Base-by-base conservation (phyloP, 2,888 invertebrate genomes). In the Atherix ibis region DNA sequence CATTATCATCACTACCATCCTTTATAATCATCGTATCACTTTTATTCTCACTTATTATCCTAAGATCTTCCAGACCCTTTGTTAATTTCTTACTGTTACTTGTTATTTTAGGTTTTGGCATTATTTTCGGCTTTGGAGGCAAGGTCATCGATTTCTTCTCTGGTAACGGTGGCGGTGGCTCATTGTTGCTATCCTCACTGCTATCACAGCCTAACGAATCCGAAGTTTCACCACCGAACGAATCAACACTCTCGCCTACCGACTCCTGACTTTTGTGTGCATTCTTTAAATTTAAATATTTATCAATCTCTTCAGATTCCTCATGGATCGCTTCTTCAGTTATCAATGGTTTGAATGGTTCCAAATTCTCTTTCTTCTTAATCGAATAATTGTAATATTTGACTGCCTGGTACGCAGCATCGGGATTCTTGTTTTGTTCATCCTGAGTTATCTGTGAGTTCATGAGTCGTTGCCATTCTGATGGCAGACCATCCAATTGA, bases 341-440 rank as follows among this genome's bases (percentile, higher is more conserved):
- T n/a, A 81, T 71, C 43, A 84, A 73, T 1, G 78, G 80, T 52
- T 87, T 87, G 50, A 81, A 82, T 4, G 71, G 70, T 29, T 76
- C 75, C 34, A 70, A 69, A 29, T 69, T 70, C 31, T 75, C 74
- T 47, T 81, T 80, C 48, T 84, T 81, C 51, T 84, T 83, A 44
- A 84, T 80, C 8, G 82, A 79, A 61, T 83, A 83, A 54, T 87
- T 84, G 54, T 88, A 89, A 53, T 79, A 87, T 51, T 85, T 85
- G 34, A 94, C 73, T 17, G 92, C 94, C 52, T 87, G 83, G 36
- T 88, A 73, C 2, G 88, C 88, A 24, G 89, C 89, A 48, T 77
- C 74, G 3, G 92, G 92, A 63, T 94, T 85, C 48, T 87, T 76
- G 55, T 78, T 73, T 59, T 89, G 87, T 54, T 91, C 91, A 26